Evolutionary conservation across 2,888 invertebrate species (phyloP), one percentile per base, ranked within the genome.

Genomic region (Sarcophaga subvicina): DNA sequence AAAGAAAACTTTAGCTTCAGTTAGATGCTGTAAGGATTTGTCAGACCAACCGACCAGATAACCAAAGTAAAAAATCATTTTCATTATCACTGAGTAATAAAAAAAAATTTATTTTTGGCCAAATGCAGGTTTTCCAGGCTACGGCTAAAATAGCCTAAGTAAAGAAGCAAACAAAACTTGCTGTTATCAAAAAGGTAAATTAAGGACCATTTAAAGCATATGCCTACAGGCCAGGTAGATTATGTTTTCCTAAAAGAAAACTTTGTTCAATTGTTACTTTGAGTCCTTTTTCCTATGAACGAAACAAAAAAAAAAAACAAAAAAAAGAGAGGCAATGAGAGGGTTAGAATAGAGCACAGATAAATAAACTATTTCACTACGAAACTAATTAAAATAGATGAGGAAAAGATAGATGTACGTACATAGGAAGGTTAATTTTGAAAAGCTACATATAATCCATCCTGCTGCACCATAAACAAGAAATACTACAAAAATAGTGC

Each of bases 381-480:
- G 59, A 80, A 80, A 59, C 80, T 72, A 72, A 80, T 72, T 59
- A 73, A 80, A 80, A 66, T 73, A 72, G 80, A 80, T 72, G 80
- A 80, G 27, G 20, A 25, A 37, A 10, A 37, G 37, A 37, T 37
- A 37, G 10, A 37, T 37, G 37, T 37, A 37, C 37, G 10, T 37
- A 37, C 14, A 12, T 54, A 54, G 14, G 17, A 54, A 59, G 80
- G 27, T 80, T 71, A 54, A 27, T 64, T 54, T 71, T 79, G 37
- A 37, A 37, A 37, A 37, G 37, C 37, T 37, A 37, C 3, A 10
- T 10, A 37, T 10, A 37, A 37, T 37, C 37, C 54, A 54, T 54
- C 14, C 17, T 54, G 54, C 4, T 37, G 37, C 8, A 37, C 37
- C 37, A 54, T 17, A 49, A 17, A 54, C 12, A 17, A 17, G 17